Evolutionary conservation across 2,888 invertebrate genomes (phyloP), one percentile per base, ranked within the genome.

Genomic region (Sclerodermus sp.): DNA sequence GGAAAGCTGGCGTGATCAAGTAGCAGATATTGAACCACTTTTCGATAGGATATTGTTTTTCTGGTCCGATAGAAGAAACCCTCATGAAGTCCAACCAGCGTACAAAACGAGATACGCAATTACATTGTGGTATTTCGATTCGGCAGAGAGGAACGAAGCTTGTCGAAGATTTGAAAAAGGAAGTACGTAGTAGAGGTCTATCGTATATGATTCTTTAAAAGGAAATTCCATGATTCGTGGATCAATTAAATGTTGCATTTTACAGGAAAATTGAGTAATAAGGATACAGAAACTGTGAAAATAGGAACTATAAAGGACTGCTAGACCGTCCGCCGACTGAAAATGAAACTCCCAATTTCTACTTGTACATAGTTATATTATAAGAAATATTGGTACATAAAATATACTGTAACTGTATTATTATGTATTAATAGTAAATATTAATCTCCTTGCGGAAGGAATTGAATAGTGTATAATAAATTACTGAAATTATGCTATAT

Each of bases 61-160:
- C 82, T 98, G 97, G 97, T 97, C 97, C 0, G 97, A 97, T 72
- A 82, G 92, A 66, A 84, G 97, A 62, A 97, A 96, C 81, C 97
- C 97, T 0, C 97, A 97, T 74, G 97, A 97, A 81, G 97, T 98
- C 1, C 91, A 94, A 77, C 96, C 96, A 1, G 90, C 96, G 0
- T 91, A 84, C 74, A 85, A 87, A 70, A 94, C 94, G 10, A 84
- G 94, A 77, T 94, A 93, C 74, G 94, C 94, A 37, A 93, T 94
- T 55, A 94, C 94, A 18, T 81, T 94, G 50, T 94, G 94, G 94
- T 94, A 94, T 78, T 93, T 93, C 70, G 94, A 94, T 79, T 87
- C 90, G 0, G 84, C 84, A 55, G 93, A 93, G 79, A 83, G 91
- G 64, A 88, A 87, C 71, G 85, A 87, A 69, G 92, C 92, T 36